Conservation (phyloP, 2,113 vertebrate species). For the Entelurus aequoreus region DNA sequence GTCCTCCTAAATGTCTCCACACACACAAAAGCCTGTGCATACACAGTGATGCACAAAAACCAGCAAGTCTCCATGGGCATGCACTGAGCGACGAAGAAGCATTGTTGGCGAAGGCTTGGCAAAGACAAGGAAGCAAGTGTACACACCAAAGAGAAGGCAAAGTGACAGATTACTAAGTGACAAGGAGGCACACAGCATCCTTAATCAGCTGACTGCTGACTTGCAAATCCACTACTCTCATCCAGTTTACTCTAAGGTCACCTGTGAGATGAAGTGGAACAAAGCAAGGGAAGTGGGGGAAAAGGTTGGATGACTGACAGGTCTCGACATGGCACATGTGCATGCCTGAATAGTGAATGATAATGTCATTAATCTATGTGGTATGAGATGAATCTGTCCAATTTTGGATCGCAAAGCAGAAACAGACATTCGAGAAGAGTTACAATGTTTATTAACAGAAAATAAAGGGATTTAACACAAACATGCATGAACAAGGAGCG, state of each 20-base stretch:
- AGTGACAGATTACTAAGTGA: slow-evolving; percentile 27
- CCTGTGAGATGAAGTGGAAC: slow-evolving; percentile 42
- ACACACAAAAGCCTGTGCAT: slow-evolving; percentile 25
- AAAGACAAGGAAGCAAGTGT: slow-evolving; percentile 37
- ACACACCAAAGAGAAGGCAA: slow-evolving; percentile 11
- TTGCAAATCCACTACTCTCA: slow-evolving; percentile 49
- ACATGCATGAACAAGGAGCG: no score
- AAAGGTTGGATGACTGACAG: slow-evolving; percentile 29
- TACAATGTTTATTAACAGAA: no score
- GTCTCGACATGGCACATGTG: no score
- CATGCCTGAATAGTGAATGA: no score
- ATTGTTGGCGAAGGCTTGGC: slow-evolving; percentile 44
- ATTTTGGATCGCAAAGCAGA: no score
- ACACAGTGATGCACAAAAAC: slow-evolving; percentile 20
- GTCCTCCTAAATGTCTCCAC: slow-evolving; percentile 18
- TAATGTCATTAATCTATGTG: no score
- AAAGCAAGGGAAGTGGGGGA: slow-evolving; percentile 29
- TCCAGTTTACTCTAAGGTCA: slow-evolving; percentile 40
- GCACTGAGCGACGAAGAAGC: slow-evolving; percentile 42
- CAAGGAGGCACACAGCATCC: slow-evolving; percentile 31
- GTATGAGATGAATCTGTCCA: no score
- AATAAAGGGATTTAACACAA: no score
- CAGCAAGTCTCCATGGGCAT: slow-evolving; percentile 32
- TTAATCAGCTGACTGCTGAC: slow-evolving; percentile 53
- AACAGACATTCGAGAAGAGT: no score